These are phyloP conservation scores for Cochlearius cochlearius DNA, from an alignment of 2,113 vertebrate species.

Conservation along the genomic window DNA sequence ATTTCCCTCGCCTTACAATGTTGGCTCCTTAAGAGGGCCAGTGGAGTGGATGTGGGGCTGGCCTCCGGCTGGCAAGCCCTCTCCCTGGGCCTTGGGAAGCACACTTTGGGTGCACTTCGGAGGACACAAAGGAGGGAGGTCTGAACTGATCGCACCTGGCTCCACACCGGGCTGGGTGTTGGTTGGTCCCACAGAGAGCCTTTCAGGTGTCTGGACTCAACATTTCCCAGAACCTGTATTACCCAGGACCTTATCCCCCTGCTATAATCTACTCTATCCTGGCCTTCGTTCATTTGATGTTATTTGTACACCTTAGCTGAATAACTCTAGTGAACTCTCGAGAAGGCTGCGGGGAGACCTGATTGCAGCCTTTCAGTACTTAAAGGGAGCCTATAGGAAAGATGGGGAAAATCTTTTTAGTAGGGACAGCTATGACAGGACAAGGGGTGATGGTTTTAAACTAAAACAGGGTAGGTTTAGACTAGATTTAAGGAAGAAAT, in stretches of 20 bases:
- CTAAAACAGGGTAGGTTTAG: no score
- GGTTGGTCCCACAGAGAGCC: background rate
- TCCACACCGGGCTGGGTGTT: fast-evolving
- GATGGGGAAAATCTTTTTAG: no score
- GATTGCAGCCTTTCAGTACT: no score
- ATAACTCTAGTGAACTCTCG: background rate
- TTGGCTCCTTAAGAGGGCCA: background rate
- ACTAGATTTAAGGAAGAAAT: no score
- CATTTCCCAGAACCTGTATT: background rate
- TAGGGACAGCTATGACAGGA: no score
- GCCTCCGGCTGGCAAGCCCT: background rate
- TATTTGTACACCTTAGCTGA: background rate
- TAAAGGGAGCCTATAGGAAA: no score
- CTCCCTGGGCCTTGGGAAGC: background rate
- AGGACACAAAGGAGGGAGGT: background rate
- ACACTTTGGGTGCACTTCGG: background rate
- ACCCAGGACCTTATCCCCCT: background rate
- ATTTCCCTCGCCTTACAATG: background rate
- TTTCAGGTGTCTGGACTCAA: background rate
- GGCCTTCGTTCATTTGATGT: background rate
- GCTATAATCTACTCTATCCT: background rate
- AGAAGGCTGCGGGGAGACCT: no score
- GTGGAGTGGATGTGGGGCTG: background rate
- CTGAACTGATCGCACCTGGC: background rate
- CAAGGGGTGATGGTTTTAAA: no score